Evolutionary conservation across 2,113 vertebrate genomes (phyloP).

Genomic region (Odobenus rosmarus): DNA sequence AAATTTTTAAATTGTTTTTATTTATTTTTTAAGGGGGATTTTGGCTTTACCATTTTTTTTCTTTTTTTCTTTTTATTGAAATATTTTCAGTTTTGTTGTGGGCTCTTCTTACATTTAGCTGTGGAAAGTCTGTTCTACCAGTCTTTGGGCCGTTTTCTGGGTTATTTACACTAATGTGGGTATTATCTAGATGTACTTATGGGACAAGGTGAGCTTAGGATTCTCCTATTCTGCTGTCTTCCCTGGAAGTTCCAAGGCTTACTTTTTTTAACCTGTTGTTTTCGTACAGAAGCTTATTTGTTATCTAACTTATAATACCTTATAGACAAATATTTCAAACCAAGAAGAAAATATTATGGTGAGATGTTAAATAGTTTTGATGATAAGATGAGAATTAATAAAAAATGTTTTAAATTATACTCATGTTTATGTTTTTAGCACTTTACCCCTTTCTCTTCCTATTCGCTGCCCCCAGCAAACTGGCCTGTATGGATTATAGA

Average conservation of each 20-base stretch:
- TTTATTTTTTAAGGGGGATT: neutral
- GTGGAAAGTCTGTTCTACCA: neutral
- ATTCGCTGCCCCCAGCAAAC: neutral
- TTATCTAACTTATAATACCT: neutral
- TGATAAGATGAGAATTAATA: neutral
- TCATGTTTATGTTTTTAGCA: neutral
- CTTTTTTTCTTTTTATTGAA: neutral
- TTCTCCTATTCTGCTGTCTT: neutral
- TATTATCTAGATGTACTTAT: neutral
- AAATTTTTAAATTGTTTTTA: neutral
- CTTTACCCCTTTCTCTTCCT: neutral
- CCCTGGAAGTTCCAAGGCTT: neutral
- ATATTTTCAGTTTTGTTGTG: neutral
- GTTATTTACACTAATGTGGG: neutral
- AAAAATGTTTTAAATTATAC: neutral
- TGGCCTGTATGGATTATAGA: neutral
- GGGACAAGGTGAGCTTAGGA: neutral
- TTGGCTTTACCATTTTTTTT: neutral
- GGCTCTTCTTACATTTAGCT: neutral
- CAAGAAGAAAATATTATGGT: neutral
- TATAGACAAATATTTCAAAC: neutral
- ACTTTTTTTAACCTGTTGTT: neutral
- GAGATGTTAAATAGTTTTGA: neutral
- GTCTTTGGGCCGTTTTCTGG: neutral
- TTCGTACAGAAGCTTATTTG: neutral